Evolutionary conservation across 2,113 vertebrate species (phyloP).

Genomic region (Corvus moneduloides): DNA sequence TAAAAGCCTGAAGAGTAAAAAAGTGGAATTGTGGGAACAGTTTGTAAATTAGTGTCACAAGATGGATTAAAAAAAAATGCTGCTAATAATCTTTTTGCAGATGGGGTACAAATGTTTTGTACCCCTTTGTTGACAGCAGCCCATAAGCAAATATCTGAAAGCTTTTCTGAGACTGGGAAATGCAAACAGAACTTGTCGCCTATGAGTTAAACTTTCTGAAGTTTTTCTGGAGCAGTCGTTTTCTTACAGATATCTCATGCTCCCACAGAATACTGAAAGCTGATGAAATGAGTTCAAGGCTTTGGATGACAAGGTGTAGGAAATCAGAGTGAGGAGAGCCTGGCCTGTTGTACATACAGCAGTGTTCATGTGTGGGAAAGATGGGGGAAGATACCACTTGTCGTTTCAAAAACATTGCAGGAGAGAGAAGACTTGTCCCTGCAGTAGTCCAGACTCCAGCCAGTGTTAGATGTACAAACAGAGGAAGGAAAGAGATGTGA

Average conservation of each 20-base stretch:
- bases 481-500: neutral
- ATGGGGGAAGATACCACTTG: neutral
- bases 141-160: fast-evolving
- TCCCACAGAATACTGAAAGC: neutral
- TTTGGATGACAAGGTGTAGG: neutral
- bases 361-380: neutral
- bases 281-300: neutral
- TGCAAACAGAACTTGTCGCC: neutral
- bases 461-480: neutral
- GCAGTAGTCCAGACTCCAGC: neutral
- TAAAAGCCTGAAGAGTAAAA: neutral
- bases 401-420: neutral
- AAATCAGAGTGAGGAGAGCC: neutral
- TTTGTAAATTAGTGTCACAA: neutral
- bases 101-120: neutral
- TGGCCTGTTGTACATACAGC: neutral
- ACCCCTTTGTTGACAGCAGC: neutral
- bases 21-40: neutral
- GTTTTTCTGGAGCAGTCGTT: neutral
- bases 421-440: neutral
- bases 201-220: neutral
- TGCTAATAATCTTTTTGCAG: neutral
- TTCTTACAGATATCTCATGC: neutral
- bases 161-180: neutral
- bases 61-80: neutral